A percentile compares a stretch with the other conserved stretches of the same genome.
These are phyloP conservation scores for Leptothorax acervorum DNA, from an alignment of 2,888 invertebrate genomes.

Conservation along the genomic window DNA sequence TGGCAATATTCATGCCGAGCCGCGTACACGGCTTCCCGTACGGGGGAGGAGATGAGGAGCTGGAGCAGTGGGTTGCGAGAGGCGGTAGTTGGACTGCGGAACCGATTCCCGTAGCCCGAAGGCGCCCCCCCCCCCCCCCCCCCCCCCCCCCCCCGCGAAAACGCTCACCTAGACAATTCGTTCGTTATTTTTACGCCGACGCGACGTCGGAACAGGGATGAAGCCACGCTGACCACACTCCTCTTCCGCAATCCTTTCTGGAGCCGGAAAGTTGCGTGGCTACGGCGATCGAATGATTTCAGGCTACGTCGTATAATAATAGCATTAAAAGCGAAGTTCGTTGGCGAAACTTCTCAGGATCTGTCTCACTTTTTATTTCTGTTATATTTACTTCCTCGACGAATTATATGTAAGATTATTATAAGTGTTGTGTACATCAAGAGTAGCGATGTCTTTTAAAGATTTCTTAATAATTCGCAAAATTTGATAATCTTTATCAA, in stretches of 20 bases:
- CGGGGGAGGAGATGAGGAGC: conserved; percentile 51
- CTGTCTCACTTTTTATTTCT: not conserved
- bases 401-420: not conserved
- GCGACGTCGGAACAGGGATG: conserved; percentile 64
- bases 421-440: not conserved
- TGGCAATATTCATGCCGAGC: conserved; percentile 81
- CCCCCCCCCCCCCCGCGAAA: conserved; percentile 61
- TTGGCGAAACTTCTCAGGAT: not conserved
- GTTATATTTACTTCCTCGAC: not conserved
- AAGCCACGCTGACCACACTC: conserved; percentile 70
- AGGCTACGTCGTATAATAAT: not conserved
- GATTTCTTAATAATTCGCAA: not conserved
- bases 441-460: not conserved
- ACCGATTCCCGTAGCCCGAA: conserved; percentile 70
- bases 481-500: not conserved
- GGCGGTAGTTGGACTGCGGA: conserved; percentile 64
- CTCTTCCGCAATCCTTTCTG: conserved; percentile 43
- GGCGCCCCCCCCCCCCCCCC: conserved; percentile 34
- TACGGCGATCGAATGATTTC: conserved; percentile 31
- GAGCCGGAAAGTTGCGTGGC: not conserved
- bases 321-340: not conserved
- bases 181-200: conserved; percentile 75
- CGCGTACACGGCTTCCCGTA: conserved; percentile 73
- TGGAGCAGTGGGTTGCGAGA: conserved; percentile 9
- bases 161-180: conserved; percentile 73